These are phyloP conservation scores for Trypoxylus dichotomus DNA, from an alignment of 1,140 invertebrate genomes.

Conservation along the genomic window DNA sequence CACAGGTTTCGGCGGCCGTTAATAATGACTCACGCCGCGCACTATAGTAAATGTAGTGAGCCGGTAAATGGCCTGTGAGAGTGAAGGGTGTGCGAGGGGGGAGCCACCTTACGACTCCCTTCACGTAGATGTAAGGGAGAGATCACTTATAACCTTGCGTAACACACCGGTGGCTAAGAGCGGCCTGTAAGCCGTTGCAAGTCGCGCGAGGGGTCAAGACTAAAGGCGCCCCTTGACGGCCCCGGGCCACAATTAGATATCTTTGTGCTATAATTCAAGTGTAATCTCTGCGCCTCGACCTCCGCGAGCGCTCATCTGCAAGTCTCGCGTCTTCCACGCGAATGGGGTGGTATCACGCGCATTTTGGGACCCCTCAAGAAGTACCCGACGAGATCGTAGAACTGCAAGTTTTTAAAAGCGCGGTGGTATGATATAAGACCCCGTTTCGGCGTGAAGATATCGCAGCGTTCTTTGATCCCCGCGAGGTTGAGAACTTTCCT, in stretches of 20 bases:
- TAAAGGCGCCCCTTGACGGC: constrained; percentile 42
- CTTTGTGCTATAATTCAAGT: constrained; percentile 55
- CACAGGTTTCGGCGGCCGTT: constrained; percentile 45
- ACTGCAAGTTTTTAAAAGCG: constrained; percentile 2
- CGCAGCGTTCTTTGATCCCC: background rate
- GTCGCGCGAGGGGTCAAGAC: constrained; percentile 46
- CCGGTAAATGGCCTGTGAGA: constrained; percentile 52
- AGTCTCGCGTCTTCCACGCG: constrained; percentile 33
- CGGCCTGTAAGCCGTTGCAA: background rate
- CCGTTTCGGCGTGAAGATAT: constrained; percentile 17
- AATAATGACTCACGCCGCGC: constrained; percentile 46
- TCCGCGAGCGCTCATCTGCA: constrained; percentile 50
- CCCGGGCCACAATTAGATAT: constrained; percentile 54
- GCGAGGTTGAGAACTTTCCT: background rate
- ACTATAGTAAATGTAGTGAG: constrained; percentile 49
- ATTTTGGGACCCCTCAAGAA: background rate
- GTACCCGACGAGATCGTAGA: background rate
- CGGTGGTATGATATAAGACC: constrained; percentile 24
- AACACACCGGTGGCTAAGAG: constrained; percentile 31
- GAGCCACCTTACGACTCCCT: background rate
- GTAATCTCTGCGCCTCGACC: constrained; percentile 51
- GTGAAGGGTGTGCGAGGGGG: constrained; percentile 31
- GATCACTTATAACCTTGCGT: constrained; percentile 9
- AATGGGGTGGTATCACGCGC: background rate
- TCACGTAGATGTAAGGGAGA: constrained; percentile 14